Base-by-base conservation (phyloP, 2,888 invertebrate genomes). In the Chymomyza caudatula region DNA sequence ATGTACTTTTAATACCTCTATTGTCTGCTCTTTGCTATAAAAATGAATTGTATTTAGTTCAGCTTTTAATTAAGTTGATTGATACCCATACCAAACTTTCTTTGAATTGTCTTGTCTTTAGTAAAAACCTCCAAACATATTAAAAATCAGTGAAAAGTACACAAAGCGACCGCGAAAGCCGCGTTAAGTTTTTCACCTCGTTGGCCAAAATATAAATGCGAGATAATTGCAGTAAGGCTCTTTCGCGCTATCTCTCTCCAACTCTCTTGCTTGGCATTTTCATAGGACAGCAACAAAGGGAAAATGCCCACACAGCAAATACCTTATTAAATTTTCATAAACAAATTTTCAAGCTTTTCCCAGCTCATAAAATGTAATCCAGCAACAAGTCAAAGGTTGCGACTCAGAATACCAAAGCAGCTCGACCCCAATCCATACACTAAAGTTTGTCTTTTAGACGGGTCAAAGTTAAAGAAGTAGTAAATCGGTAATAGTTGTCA, bases 201-300 rank as follows among this genome's bases (percentile, higher is more conserved):
- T 57, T 69, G 67, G 69, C 83, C 67, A 73, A 83, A 86, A 86
- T 86, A 60, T 77, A 85, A 82, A 82, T 82, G 73, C 69, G 72
- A 67, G 69, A 82, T 86, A 86, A 82, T 82, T 82, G 72, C 69
- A 61, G 63, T 20, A 13, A 37, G 11, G 59, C 69, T 59, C 59
- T 63, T 69, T 62, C 58, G 56, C 63, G 59, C 58, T 20, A 23
- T 42, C 29, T 23, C 29, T 52, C 52, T 49, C 52, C 60, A 15
- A 22, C 59, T 55, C 5, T 25, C 25, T 25, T 25, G 4, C 25
- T 4, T 25, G 4, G 5, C 4, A 25, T 25, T 25, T 25, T 25
- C 25, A 4, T 6, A 37, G 29, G 8, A 37, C 29, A 37, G 29
- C 29, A 0, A 11, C 29, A 4, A 37, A 37, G 2, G 29, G 29